Conservation (phyloP, 2,113 vertebrate species). For the Cyprinodon brontotheroides region DNA sequence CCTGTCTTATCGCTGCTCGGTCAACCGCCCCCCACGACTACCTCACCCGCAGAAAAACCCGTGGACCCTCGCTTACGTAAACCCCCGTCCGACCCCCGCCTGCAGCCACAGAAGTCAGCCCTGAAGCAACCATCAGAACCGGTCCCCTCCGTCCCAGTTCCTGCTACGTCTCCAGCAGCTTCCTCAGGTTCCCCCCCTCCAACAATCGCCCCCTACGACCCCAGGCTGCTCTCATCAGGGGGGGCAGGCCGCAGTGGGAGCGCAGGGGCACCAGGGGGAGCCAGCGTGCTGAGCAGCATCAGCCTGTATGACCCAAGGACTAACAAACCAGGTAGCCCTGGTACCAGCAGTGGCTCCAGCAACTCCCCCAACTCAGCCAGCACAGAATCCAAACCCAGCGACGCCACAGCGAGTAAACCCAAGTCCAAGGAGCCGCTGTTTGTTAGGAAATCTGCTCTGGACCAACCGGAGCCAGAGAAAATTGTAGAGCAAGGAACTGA, state of each 20-base stretch:
- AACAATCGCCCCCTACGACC: slow-evolving; percentile 89
- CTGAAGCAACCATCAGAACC: slow-evolving; percentile 71
- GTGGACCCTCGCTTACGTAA: slow-evolving; percentile 88
- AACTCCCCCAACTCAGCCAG: slow-evolving; percentile 53
- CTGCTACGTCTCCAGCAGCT: slow-evolving; percentile 44
- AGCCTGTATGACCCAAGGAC: slow-evolving; percentile 91
- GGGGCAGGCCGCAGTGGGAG: slow-evolving; percentile 74
- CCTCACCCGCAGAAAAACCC: slow-evolving; percentile 81
- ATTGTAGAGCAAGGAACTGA: slow-evolving; percentile 76
- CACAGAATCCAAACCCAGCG: slow-evolving; percentile 66
- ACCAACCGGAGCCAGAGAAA: slow-evolving; percentile 86
- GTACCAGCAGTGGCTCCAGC: slow-evolving; percentile 47
- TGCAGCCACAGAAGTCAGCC: slow-evolving; percentile 79
- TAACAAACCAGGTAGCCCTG: slow-evolving; percentile 74
- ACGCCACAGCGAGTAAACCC: slow-evolving; percentile 47
- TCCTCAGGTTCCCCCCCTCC: slow-evolving; percentile 65
- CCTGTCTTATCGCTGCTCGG: slow-evolving; percentile 36
- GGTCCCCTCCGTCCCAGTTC: background rate
- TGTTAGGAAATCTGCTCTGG: slow-evolving; percentile 87
- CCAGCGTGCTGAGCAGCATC: slow-evolving; percentile 89
- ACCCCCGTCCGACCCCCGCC: slow-evolving; percentile 80
- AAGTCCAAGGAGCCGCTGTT: slow-evolving; percentile 90
- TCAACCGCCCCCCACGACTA: slow-evolving; percentile 21
- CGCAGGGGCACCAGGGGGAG: slow-evolving; percentile 73
- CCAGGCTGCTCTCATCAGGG: slow-evolving; percentile 84